Conservation (phyloP, 64 coral and sea anemone genomes). For the Platygyra sinensis region DNA sequence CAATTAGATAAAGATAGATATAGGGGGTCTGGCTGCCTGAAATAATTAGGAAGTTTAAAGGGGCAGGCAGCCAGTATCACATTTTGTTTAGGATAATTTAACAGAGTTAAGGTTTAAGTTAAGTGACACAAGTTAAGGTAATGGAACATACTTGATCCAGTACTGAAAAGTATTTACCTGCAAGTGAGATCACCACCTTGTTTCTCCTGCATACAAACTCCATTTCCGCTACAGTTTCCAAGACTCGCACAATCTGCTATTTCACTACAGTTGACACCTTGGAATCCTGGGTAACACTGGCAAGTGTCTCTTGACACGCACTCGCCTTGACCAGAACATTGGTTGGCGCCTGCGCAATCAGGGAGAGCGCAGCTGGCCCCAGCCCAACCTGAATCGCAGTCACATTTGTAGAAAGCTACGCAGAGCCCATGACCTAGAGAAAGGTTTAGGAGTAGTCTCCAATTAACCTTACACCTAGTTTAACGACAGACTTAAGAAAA, state of each 20-base stretch:
- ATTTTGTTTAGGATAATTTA: no score
- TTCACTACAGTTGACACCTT: constrained; percentile 26
- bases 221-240: constrained; percentile 52
- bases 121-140: no score
- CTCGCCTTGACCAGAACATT: constrained; percentile 52
- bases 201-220: constrained; percentile 31
- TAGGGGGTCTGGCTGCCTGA: no score
- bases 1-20: no score
- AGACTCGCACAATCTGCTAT: constrained; percentile 32
- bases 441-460: no score
- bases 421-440: constrained; percentile 44
- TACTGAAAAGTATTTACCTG: constrained; percentile 15
- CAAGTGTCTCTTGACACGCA: constrained; percentile 44
- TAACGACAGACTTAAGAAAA: neutral
- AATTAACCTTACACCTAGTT: no score
- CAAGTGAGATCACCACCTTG: constrained; percentile 34
- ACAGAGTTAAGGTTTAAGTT: no score
- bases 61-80: no score
- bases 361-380: constrained; percentile 57
- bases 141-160: no score
- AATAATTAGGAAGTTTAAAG: no score
- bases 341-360: constrained; percentile 52
- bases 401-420: constrained; percentile 32
- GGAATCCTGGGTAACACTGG: constrained; percentile 61
- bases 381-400: constrained; percentile 53